Evolutionary conservation across 2,888 invertebrate species (phyloP).

Genomic region (Eubasilissa splendida): DNA sequence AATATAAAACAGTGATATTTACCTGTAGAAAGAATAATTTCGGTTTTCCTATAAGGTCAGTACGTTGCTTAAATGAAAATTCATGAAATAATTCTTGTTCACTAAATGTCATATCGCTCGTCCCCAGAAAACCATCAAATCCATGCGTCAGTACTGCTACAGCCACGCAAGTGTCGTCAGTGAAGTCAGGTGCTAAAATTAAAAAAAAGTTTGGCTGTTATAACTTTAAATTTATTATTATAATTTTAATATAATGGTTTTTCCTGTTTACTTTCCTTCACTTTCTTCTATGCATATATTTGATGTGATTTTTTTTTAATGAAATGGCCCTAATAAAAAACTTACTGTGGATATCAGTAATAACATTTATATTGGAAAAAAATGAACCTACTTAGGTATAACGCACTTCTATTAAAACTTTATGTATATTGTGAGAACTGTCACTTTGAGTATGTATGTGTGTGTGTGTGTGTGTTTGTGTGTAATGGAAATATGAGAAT

Average conservation of each 20-base stretch:
- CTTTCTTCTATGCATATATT: not conserved
- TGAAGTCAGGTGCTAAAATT: not conserved
- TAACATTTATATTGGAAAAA: no score
- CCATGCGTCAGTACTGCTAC: constrained; percentile 10
- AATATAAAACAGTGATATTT: not conserved
- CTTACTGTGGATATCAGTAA: no score
- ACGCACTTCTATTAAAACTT: no score
- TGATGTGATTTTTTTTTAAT: no score
- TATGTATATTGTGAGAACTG: no score
- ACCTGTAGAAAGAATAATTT: constrained; percentile 26
- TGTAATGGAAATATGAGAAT: no score
- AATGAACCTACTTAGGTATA: no score
- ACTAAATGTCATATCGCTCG: not conserved
- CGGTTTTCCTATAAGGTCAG: constrained; percentile 18
- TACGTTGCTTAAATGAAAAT: not conserved
- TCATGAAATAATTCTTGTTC: not conserved
- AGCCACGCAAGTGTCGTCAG: not conserved
- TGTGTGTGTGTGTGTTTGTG: no score
- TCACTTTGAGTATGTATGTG: no score
- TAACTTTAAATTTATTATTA: no score
- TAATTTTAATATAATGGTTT: no score
- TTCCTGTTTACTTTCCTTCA: not conserved
- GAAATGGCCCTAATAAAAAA: no score
- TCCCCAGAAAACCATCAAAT: not conserved
- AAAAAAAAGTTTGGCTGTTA: not conserved